Conservation (phyloP, 2,888 invertebrate species). For the Limnephilus marmoratus region DNA sequence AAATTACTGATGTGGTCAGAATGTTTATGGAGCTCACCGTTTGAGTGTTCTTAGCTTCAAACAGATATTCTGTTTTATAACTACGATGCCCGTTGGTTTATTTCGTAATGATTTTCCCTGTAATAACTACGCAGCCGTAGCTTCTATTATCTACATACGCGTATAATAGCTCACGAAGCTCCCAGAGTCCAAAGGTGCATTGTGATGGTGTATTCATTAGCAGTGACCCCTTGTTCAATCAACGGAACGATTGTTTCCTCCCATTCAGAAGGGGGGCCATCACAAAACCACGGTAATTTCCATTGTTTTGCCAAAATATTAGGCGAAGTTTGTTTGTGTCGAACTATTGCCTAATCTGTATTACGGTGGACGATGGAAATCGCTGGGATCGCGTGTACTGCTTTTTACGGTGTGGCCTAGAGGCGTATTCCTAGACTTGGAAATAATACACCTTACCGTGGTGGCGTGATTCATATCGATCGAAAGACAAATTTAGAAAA, state of each 20-base stretch:
- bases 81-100: background rate
- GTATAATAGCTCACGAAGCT: background rate
- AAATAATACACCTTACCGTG: background rate
- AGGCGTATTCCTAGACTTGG: background rate
- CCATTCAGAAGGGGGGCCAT: slow-evolving; percentile 25
- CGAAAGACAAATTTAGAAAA: background rate
- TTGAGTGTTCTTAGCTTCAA: background rate
- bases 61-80: background rate
- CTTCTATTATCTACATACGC: background rate
- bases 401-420: slow-evolving; percentile 9
- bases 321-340: slow-evolving; percentile 47
- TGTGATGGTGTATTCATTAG: slow-evolving; percentile 32
- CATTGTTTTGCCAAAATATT: slow-evolving; percentile 36
- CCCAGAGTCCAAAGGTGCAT: background rate
- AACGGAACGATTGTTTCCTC: slow-evolving; percentile 45
- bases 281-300: slow-evolving; percentile 14
- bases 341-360: slow-evolving; percentile 29
- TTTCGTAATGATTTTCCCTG: background rate
- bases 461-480: slow-evolving; percentile 6
- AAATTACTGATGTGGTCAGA: background rate
- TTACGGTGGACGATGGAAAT: slow-evolving; percentile 2
- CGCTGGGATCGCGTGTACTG: background rate
- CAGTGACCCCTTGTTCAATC: slow-evolving; percentile 43
- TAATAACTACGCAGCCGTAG: background rate
- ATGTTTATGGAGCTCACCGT: background rate